Evolutionary conservation across 2,888 invertebrate genomes (phyloP).

Genomic region (Trissoscelio sp.): DNA sequence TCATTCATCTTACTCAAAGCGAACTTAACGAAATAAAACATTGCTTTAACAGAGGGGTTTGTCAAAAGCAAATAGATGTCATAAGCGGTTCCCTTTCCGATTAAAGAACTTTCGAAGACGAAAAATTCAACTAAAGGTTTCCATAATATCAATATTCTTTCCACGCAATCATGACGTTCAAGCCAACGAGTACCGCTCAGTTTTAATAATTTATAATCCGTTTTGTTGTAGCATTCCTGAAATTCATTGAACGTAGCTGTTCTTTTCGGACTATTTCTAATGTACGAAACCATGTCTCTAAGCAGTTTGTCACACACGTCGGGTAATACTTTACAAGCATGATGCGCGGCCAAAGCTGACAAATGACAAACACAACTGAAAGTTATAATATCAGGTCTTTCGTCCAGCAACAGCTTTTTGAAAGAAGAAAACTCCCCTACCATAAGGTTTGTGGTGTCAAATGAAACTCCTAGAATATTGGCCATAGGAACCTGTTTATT

Average conservation of each 20-base stretch:
- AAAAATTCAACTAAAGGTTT: not conserved
- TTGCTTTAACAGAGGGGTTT: constrained; percentile 1
- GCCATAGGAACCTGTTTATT: constrained; percentile 21
- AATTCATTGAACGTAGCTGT: constrained; percentile 5
- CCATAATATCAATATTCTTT: constrained; percentile 5
- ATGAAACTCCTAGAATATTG: constrained; percentile 7
- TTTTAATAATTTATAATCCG: not conserved
- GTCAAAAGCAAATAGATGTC: too few species aligned
- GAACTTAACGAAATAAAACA: constrained; percentile 10
- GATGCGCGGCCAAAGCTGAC: too few species aligned
- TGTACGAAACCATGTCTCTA: not conserved
- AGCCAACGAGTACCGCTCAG: constrained; percentile 22
- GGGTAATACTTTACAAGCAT: not conserved
- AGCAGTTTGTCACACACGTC: constrained; percentile 7
- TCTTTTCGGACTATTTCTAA: too few species aligned
- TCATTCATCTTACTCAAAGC: constrained; percentile 12
- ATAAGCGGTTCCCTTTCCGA: not conserved
- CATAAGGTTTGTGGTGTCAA: not conserved
- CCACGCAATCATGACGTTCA: not conserved
- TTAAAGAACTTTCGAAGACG: too few species aligned
- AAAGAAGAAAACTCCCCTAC: not conserved
- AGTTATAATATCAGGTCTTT: too few species aligned
- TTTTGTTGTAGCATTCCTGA: not conserved
- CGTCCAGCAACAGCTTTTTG: too few species aligned
- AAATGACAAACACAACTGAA: too few species aligned